Base-by-base conservation (phyloP, 1,140 invertebrate genomes). In the Tetramorium alpestre region DNA sequence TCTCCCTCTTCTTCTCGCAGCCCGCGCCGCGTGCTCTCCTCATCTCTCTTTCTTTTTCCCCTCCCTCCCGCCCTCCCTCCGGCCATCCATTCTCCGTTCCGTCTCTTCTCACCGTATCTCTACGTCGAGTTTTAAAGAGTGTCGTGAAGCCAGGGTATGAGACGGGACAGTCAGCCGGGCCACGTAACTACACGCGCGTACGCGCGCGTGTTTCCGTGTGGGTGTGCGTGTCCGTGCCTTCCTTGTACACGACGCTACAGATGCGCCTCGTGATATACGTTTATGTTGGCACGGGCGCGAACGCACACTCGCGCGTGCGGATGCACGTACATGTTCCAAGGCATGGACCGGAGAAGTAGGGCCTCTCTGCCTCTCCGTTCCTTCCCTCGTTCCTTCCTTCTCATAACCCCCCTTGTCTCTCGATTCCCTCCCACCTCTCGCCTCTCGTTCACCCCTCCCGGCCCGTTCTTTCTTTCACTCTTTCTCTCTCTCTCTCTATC, bases 321-420 rank as follows among this genome's bases (percentile, higher is more conserved):
- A 69, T 88, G 44, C 22, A 85, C 47, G 47, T 65, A 82, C 67
- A 10, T 76, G 84, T 67, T 49, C 81, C 81, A 16, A 70, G 84
- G 84, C 65, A 81, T 73, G 75, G 75, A 86, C 78, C 69, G 82
- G 70, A 89, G 85, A 89, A 89, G 77, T 87, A 89, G 76, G 47
- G 49, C 78, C 69, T 62, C 38, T 77, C 62, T 54, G 64, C 73
- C 69, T 38, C 62, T 58, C 70, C 69, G 51, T 69, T 18, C 58
- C 38, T 69, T 18, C 58, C 38, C 65, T 56, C 44, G 64, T 80
- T 72, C 18, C 28, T 44, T 81, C 85, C 41, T 84, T 62, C 18
- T 84, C 25, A 0, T 84, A 62, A 60, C 38, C 47, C 77, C 47
- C 65, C 49, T 56, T 81, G 78, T 81, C 49, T 47, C 64, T 72